A percentile compares a stretch with the other conserved stretches of the same genome.
Evolutionary conservation across 2,888 invertebrate genomes (phyloP).

Genomic region (Drosophila niveifrons): DNA sequence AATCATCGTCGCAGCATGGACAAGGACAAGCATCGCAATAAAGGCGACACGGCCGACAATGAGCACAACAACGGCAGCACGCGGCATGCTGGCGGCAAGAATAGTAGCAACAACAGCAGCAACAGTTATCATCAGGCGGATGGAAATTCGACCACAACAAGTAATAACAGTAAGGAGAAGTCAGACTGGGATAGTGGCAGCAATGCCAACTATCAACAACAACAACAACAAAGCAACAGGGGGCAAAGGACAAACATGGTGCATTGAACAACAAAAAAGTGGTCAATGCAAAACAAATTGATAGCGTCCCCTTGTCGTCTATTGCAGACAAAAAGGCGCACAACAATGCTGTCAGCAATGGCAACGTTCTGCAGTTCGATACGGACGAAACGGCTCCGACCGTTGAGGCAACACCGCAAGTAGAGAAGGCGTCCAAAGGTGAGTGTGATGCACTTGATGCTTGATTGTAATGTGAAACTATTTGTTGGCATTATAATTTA

Average conservation of each 20-base stretch:
- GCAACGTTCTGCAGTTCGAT: constrained; percentile 82
- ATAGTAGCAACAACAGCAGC: constrained; percentile 53
- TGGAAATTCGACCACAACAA: constrained; percentile 64
- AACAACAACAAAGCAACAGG: constrained; percentile 62
- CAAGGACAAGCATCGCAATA: constrained; percentile 82
- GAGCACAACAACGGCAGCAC: constrained; percentile 63
- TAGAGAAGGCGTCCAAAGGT: constrained; percentile 83
- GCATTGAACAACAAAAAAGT: constrained; percentile 32
- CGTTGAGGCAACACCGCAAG: constrained; percentile 73
- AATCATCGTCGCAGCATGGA: constrained; percentile 84
- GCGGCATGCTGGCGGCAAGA: constrained; percentile 65
- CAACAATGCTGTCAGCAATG: constrained; percentile 75
- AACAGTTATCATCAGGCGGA: constrained; percentile 74
- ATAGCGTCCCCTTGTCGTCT: constrained; percentile 16
- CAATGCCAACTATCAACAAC: constrained; percentile 70
- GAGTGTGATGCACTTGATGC: background rate
- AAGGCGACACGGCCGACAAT: constrained; percentile 58
- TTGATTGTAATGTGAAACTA: background rate
- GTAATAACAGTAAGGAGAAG: constrained; percentile 79
- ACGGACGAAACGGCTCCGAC: constrained; percentile 78
- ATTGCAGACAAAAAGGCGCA: constrained; percentile 68
- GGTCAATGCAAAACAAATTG: constrained; percentile 21
- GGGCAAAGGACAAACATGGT: constrained; percentile 79
- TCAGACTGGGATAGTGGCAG: constrained; percentile 78
- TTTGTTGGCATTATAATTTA: constrained; percentile 25